These are phyloP conservation scores for Onthophagus taurus DNA, from an alignment of 1,140 invertebrate genomes.

Conservation along the genomic window DNA sequence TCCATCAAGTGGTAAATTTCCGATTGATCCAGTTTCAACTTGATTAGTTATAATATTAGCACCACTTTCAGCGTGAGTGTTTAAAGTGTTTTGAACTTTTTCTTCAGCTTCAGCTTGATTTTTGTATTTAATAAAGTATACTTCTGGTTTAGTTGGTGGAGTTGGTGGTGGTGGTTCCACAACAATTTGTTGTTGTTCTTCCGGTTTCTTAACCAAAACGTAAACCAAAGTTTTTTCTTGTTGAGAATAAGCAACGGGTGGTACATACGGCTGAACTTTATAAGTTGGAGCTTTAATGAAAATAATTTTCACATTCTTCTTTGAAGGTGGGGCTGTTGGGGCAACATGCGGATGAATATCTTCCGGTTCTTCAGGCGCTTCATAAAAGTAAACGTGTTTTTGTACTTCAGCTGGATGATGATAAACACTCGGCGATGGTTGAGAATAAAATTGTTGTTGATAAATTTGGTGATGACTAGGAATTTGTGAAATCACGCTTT, in stretches of 20 bases:
- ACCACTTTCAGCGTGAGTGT: constrained; percentile 6
- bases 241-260: constrained; percentile 55
- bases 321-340: background rate
- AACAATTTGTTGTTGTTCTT: constrained; percentile 61
- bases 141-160: constrained; percentile 69
- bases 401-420: background rate
- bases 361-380: constrained; percentile 12
- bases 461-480: background rate
- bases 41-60: constrained; percentile 7
- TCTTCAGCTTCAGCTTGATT: constrained; percentile 49
- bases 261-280: constrained; percentile 55
- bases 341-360: background rate
- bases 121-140: constrained; percentile 81
- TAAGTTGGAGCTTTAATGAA: constrained; percentile 74
- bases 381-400: constrained; percentile 13
- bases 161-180: constrained; percentile 63
- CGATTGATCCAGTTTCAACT: constrained; percentile 1
- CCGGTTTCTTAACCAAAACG: constrained; percentile 73
- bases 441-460: background rate
- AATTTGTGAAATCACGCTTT: background rate
- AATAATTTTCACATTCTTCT: constrained; percentile 51
- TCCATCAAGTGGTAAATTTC: background rate
- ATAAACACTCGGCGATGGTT: background rate
- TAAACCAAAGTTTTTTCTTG: constrained; percentile 78
- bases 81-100: constrained; percentile 8